A percentile compares a stretch with the other conserved stretches of the same genome.
Conservation (phyloP, 2,797 vertebrate genomes). For the Sebastes steindachneri region DNA sequence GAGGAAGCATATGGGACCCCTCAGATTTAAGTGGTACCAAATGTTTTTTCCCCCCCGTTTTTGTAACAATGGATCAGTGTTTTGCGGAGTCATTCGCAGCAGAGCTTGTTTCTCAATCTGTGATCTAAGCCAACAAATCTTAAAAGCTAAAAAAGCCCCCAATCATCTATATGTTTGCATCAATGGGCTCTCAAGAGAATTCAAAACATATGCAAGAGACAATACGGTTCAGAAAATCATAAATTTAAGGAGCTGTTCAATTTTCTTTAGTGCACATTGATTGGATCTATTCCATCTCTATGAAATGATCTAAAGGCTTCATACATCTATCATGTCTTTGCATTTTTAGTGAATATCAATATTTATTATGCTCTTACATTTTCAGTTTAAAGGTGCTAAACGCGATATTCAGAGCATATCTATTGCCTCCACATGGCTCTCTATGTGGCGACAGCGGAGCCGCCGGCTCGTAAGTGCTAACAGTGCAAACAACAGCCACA, state of each 20-base stretch:
- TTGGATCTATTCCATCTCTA: not conserved
- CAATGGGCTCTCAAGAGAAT: conserved; percentile 15
- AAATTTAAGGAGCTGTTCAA: not conserved
- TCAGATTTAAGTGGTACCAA: conserved; percentile 81
- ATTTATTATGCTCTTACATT: not conserved
- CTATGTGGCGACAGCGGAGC: not conserved
- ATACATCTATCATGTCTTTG: not conserved
- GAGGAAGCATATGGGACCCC: conserved; percentile 64
- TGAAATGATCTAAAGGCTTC: not conserved
- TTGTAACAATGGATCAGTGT: conserved; percentile 83
- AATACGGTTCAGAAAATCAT: not conserved
- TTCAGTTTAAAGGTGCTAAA: not conserved
- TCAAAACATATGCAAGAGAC: conserved; percentile 14
- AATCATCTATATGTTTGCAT: conserved; percentile 24
- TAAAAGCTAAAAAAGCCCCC: conserved; percentile 10
- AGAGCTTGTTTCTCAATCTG: conserved; percentile 34
- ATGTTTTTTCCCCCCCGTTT: conserved; percentile 61
- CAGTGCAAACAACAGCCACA: not conserved
- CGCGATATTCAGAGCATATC: not conserved
- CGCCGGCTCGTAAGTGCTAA: not conserved
- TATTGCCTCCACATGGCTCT: not conserved
- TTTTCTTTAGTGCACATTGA: conserved; percentile 3
- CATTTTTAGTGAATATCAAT: conserved; percentile 6
- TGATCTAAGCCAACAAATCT: conserved; percentile 24
- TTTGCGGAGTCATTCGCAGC: conserved; percentile 55